Conservation (phyloP, 2,888 invertebrate species). For the Aphodius granarius region DNA sequence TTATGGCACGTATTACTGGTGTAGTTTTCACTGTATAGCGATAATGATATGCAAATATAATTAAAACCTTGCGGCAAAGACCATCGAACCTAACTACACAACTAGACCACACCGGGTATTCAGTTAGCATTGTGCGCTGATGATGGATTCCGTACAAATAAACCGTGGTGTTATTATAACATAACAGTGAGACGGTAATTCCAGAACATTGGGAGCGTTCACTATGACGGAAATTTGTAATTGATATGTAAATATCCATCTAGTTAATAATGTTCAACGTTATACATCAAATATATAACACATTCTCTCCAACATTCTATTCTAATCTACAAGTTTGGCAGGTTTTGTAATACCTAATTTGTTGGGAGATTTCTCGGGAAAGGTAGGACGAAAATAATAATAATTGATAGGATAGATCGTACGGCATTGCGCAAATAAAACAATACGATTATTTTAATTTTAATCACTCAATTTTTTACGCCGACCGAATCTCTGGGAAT, state of each 20-base stretch:
- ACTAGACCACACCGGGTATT: neutral
- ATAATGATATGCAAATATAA: neutral
- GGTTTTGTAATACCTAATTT: no score
- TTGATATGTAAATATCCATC: neutral
- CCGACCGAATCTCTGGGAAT: neutral
- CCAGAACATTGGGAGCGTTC: neutral
- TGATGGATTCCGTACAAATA: neutral
- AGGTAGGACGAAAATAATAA: no score
- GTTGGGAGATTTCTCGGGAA: no score
- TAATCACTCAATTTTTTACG: neutral
- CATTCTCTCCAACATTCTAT: no score
- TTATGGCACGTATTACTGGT: slow-evolving; percentile 19
- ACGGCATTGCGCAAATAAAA: neutral
- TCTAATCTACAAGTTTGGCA: no score
- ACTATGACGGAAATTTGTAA: neutral
- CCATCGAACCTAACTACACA: neutral
- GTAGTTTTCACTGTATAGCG: neutral
- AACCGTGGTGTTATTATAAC: neutral
- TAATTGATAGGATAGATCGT: neutral
- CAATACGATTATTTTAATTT: neutral
- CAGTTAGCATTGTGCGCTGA: neutral
- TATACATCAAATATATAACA: neutral
- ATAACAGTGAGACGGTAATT: neutral
- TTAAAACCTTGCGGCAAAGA: neutral
- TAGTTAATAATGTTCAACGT: neutral